These are phyloP conservation scores for Phodopus roborovskii DNA, from an alignment of 2,113 vertebrate species.

Conservation along the genomic window DNA sequence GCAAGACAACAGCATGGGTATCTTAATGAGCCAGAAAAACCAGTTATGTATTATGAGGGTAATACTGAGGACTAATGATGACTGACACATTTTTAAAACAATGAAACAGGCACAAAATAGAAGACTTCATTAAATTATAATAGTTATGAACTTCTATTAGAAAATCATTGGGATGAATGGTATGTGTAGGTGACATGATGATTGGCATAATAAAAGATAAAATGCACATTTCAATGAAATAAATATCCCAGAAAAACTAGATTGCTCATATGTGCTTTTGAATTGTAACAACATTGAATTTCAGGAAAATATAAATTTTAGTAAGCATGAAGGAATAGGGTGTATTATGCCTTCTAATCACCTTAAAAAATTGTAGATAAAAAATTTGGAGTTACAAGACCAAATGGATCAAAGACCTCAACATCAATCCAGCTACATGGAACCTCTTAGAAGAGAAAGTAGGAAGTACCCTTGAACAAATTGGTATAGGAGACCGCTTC, in stretches of 20 bases:
- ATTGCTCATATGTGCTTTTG: background rate
- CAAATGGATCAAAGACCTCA: no score
- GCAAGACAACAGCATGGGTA: rapidly evolving
- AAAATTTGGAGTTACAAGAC: background rate
- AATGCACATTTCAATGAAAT: background rate
- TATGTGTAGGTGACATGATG: background rate
- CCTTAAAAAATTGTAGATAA: background rate
- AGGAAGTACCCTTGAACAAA: no score
- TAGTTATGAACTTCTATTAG: background rate
- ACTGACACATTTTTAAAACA: background rate
- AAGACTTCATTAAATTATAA: background rate
- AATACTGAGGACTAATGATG: background rate
- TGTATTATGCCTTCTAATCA: background rate
- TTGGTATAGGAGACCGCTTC: no score
- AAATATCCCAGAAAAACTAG: background rate
- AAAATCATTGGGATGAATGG: background rate
- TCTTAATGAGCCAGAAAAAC: background rate
- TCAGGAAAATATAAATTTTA: background rate
- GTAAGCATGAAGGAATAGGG: background rate
- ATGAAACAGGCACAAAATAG: background rate
- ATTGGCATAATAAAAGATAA: background rate
- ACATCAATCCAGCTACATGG: no score
- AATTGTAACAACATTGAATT: background rate
- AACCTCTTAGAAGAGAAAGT: no score
- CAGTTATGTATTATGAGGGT: background rate